Conservation (phyloP, 2,797 vertebrate genomes). For the Microcaecilia unicolor region DNA sequence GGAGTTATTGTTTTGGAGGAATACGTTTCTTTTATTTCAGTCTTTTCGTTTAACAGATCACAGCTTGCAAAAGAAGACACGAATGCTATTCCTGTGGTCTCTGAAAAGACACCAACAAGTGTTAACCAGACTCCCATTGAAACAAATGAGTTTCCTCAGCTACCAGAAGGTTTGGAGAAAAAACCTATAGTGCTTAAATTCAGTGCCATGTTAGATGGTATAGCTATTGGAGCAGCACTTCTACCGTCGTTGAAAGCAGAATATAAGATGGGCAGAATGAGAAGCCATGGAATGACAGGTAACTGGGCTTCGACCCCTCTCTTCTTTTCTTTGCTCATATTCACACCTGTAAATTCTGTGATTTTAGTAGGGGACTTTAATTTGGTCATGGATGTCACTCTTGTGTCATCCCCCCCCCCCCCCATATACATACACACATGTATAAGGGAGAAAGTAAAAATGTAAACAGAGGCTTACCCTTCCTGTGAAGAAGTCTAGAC, state of each 20-base stretch:
- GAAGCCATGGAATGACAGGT: slow-evolving; percentile 97
- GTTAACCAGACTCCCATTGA: slow-evolving; percentile 92
- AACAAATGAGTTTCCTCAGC: slow-evolving; percentile 92
- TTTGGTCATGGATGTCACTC: too few relatives aligned
- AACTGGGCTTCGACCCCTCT: too few relatives aligned
- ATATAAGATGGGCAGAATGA: slow-evolving; percentile 97
- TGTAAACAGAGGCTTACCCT: too few relatives aligned
- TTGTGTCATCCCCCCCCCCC: too few relatives aligned
- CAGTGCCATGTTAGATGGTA: slow-evolving; percentile 93
- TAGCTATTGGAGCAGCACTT: slow-evolving; percentile 90
- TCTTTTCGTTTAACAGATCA: slow-evolving; percentile 52
- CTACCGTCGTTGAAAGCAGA: slow-evolving; percentile 93
- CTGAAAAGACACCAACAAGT: slow-evolving; percentile 82
- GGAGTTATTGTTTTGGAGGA: too few relatives aligned
- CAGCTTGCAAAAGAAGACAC: slow-evolving; percentile 81
- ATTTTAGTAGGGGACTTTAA: too few relatives aligned
- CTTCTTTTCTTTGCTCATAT: too few relatives aligned
- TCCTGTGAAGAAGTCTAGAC: too few relatives aligned
- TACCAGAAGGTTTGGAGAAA: slow-evolving; percentile 94
- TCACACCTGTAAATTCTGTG: too few relatives aligned
- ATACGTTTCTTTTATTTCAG: too few relatives aligned
- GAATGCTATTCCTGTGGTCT: slow-evolving; percentile 79
- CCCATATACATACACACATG: too few relatives aligned
- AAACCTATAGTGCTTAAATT: slow-evolving; percentile 97
- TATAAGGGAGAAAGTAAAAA: too few relatives aligned